phyloP scores from a whole-genome alignment of 2,888 invertebrate genomes.

The Rutpela maculata region DNA sequence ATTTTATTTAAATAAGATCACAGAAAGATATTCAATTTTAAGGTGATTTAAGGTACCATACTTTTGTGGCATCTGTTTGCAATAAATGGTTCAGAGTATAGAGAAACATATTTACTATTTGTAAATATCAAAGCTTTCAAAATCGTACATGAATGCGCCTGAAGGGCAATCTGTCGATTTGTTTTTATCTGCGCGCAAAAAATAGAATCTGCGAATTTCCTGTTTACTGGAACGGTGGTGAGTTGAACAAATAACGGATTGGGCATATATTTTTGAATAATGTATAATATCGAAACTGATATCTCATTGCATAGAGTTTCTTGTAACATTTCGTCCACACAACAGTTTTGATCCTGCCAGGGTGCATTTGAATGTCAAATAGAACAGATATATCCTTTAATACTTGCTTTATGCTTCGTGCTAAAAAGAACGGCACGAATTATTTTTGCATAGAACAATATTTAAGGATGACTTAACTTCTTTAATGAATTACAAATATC shows the following conservation, averaged over 20 bases:
- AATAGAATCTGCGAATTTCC: not conserved
- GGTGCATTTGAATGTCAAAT: conserved; percentile 17
- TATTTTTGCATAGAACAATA: not conserved
- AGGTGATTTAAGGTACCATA: too few species aligned
- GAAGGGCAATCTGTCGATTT: not conserved
- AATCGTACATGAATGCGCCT: not conserved
- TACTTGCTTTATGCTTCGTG: not conserved
- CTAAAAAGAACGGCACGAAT: not conserved
- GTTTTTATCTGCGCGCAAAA: not conserved
- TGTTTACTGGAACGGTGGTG: not conserved
- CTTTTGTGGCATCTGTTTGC: too few species aligned
- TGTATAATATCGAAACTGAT: conserved; percentile 9
- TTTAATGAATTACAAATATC: not conserved
- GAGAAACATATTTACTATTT: not conserved
- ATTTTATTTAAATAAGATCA: too few species aligned
- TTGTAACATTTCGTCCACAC: not conserved
- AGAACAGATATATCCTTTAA: not conserved
- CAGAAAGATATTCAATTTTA: too few species aligned
- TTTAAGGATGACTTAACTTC: not conserved
- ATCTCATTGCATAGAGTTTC: conserved; percentile 9
- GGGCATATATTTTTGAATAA: conserved; percentile 12
- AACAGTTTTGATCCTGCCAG: conserved; percentile 7
- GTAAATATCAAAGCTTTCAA: not conserved
- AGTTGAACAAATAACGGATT: not conserved
- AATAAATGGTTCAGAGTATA: too few species aligned